A percentile compares a stretch with the other conserved stretches of the same genome.
Evolutionary conservation across 2,797 vertebrate genomes (phyloP).

Genomic region (Megaceryle alcyon): DNA sequence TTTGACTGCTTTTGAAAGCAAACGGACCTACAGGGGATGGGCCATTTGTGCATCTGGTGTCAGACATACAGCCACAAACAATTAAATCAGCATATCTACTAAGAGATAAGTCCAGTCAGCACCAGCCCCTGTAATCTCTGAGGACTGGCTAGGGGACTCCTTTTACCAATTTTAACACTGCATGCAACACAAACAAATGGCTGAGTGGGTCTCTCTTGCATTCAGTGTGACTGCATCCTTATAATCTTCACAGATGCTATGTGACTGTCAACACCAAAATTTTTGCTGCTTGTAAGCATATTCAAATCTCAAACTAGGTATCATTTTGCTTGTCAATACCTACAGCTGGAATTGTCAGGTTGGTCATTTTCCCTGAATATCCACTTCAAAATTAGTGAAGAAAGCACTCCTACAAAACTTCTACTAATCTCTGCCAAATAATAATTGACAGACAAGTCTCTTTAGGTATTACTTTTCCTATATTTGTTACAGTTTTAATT

Average conservation of each 20-base stretch:
- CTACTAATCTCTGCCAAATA: not conserved
- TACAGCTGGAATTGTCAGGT: not conserved
- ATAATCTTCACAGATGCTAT: not conserved
- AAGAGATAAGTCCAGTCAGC: no score
- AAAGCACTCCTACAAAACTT: not conserved
- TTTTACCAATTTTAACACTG: no score
- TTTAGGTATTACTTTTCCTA: not conserved
- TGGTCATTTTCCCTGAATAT: not conserved
- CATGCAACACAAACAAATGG: not conserved
- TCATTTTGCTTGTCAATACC: not conserved
- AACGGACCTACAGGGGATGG: no score
- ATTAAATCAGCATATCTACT: no score
- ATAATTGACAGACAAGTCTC: not conserved
- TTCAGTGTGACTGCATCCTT: not conserved
- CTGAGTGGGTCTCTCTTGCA: not conserved
- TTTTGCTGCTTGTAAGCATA: not conserved
- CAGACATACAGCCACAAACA: no score
- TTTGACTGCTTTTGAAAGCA: no score
- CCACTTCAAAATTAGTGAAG: not conserved
- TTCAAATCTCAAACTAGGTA: not conserved
- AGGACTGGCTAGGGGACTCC: no score
- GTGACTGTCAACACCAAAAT: not conserved
- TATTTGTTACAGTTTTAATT: not conserved
- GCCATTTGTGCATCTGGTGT: no score
- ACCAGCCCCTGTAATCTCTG: no score